These are phyloP conservation scores for Mustela nigripes DNA, from an alignment of 2,113 vertebrate genomes.

Conservation along the genomic window DNA sequence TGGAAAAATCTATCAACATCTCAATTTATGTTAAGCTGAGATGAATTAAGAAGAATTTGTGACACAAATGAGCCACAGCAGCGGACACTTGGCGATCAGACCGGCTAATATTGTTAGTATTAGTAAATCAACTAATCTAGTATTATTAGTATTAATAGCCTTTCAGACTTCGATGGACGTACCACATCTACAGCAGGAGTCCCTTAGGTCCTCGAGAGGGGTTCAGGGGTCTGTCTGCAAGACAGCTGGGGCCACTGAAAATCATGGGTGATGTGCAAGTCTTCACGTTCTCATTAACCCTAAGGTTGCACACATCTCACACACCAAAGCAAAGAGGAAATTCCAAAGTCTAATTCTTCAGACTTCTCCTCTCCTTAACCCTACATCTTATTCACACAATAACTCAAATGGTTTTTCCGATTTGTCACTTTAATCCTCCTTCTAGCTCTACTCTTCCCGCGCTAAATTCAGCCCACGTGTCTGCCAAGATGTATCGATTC, in stretches of 20 bases:
- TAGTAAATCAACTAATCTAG: too few relatives aligned
- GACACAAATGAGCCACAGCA: background rate
- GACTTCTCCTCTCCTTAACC: background rate
- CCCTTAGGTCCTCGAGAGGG: background rate
- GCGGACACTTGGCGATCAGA: background rate
- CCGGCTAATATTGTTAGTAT: background rate
- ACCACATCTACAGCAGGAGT: background rate
- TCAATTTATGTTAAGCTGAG: constrained; percentile 16
- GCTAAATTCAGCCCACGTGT: background rate
- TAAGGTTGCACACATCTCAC: background rate
- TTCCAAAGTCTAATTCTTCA: background rate
- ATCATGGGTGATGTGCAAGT: background rate
- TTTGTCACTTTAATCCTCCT: background rate
- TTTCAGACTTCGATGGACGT: background rate
- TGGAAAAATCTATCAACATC: background rate
- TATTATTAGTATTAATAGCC: background rate
- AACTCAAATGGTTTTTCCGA: background rate
- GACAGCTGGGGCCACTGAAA: background rate
- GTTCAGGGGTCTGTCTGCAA: background rate
- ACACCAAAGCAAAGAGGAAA: background rate
- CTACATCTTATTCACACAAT: background rate
- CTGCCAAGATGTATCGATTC: background rate
- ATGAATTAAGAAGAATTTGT: constrained; percentile 14
- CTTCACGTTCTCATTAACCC: background rate
- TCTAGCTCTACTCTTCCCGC: background rate